phyloP scores from a whole-genome alignment of 1,140 invertebrate genomes.

The Micrasema longulum region DNA sequence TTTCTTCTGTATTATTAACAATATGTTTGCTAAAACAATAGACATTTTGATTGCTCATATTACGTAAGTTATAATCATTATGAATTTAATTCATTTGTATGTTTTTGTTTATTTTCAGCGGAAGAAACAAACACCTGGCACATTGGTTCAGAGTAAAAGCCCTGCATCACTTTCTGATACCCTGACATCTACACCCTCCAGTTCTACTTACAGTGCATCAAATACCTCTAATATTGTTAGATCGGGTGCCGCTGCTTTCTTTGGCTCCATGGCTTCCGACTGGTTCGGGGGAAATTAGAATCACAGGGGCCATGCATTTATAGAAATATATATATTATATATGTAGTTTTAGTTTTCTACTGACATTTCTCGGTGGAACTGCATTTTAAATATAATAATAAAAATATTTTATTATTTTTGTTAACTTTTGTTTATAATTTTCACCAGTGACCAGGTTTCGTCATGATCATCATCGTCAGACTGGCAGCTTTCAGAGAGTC shows the following conservation, averaged over 20 bases:
- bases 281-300: conserved; percentile 72
- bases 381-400: background rate
- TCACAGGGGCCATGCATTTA: no score
- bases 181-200: background rate
- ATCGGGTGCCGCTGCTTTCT: conserved; percentile 80
- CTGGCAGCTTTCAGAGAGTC: no score
- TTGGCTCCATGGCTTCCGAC: conserved; percentile 82
- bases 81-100: conserved; percentile 6
- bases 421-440: no score
- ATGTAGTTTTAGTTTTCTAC: background rate
- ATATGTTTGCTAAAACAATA: no score
- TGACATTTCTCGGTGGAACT: no score
- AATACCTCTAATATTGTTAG: conserved; percentile 57
- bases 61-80: no score
- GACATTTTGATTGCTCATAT: no score
- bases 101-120: conserved; percentile 57
- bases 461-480: no score
- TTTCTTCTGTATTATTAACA: no score
- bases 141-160: conserved; percentile 23
- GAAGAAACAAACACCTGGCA: conserved; percentile 59
- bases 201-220: conserved; percentile 5
- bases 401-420: no score
- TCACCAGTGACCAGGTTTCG: no score
- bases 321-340: background rate
- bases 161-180: background rate